Evolutionary conservation across 2,113 vertebrate species (phyloP).

Genomic region (Carollia perspicillata): DNA sequence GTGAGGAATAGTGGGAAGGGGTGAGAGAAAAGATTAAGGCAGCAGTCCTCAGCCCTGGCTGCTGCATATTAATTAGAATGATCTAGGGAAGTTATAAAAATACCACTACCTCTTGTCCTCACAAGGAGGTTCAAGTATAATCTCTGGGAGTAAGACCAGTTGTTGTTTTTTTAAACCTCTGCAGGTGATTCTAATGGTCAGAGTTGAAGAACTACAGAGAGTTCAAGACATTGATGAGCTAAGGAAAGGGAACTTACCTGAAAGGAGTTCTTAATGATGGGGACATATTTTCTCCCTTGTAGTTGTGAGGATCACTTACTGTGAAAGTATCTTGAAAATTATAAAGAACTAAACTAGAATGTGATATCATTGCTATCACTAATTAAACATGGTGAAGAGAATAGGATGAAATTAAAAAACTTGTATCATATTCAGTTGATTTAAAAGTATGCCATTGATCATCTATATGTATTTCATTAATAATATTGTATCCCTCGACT

Average conservation of each 20-base stretch:
- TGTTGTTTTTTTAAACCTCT: background rate
- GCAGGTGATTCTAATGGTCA: background rate
- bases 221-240: background rate
- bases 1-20: background rate
- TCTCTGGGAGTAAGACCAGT: background rate
- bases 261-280: background rate
- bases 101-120: background rate
- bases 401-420: background rate
- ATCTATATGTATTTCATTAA: background rate
- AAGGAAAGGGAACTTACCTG: background rate
- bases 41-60: background rate
- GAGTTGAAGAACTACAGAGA: background rate
- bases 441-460: background rate
- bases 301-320: background rate
- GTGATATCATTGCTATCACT: background rate
- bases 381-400: background rate
- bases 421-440: background rate
- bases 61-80: background rate
- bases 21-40: background rate
- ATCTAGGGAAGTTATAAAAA: background rate
- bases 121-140: background rate
- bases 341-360: background rate
- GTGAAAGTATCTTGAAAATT: constrained; percentile 22
- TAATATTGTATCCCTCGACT: background rate
- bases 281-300: background rate